Conservation (phyloP, 2,113 vertebrate species). For the Hippocampus abdominalis region DNA sequence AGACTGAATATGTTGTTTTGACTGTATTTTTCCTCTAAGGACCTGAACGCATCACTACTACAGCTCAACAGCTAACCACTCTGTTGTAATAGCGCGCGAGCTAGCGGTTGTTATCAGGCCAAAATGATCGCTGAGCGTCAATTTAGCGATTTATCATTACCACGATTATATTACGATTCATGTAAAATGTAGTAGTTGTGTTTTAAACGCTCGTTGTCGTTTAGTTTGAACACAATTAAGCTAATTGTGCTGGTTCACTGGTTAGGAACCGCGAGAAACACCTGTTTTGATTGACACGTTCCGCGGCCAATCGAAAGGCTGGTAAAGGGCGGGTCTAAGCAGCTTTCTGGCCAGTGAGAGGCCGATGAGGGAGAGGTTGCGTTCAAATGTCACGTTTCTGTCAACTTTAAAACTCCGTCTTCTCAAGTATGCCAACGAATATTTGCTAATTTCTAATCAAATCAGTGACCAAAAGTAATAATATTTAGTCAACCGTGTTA, state of each 20-base stretch:
- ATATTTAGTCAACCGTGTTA: neutral
- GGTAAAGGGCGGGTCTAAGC: conserved; percentile 38
- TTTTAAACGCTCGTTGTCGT: neutral
- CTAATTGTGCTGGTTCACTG: conserved; percentile 13
- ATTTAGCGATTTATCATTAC: neutral
- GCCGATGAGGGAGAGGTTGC: neutral
- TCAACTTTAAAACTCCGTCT: neutral
- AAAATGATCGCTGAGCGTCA: neutral
- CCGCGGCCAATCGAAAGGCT: conserved; percentile 23
- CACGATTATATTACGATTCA: neutral
- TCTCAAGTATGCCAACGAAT: neutral
- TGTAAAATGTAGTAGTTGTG: neutral
- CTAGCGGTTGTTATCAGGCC: conserved; percentile 23
- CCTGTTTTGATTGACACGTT: conserved; percentile 55
- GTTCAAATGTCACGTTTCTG: neutral
- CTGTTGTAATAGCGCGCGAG: conserved; percentile 15
- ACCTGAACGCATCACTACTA: conserved; percentile 1
- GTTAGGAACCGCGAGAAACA: conserved; percentile 43
- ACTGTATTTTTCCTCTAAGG: neutral
- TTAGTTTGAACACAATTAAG: neutral
- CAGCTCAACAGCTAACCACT: conserved; percentile 16
- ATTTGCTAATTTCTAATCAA: neutral
- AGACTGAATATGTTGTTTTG: neutral
- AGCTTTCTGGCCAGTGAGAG: neutral
- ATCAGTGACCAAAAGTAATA: neutral